These are phyloP conservation scores for Galago senegalensis DNA, from an alignment of 2,797 vertebrate species.

Conservation along the genomic window DNA sequence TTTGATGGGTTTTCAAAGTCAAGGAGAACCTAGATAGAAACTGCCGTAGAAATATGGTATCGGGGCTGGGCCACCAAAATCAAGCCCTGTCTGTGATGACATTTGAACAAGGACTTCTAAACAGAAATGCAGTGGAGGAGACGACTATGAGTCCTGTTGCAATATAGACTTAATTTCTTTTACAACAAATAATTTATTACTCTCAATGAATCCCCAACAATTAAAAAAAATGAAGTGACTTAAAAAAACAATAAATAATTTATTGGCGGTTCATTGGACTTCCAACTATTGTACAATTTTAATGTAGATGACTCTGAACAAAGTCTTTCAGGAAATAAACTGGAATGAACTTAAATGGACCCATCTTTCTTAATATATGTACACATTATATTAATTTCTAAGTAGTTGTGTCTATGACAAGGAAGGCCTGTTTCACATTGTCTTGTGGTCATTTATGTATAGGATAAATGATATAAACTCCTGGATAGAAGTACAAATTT, in stretches of 20 bases:
- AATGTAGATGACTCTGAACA: background rate
- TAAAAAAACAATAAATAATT: background rate
- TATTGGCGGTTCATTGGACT: background rate
- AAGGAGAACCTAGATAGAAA: background rate
- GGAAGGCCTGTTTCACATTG: background rate
- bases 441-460: background rate
- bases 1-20: background rate
- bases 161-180: background rate
- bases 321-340: constrained; percentile 56
- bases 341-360: background rate
- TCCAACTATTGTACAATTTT: background rate
- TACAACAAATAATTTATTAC: constrained; percentile 2
- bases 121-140: background rate
- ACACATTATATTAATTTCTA: constrained; percentile 52
- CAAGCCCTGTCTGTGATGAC: background rate
- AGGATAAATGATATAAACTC: background rate
- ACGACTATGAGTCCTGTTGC: background rate
- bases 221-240: too few species aligned
- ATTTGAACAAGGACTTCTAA: background rate
- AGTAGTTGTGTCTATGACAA: background rate
- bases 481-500: constrained; percentile 15
- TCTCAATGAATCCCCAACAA: too few species aligned
- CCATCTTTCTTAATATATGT: constrained; percentile 53
- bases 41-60: background rate
- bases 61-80: background rate